phyloP scores from a whole-genome alignment of 1,140 invertebrate genomes.

The Stenopsyche tienmushanensis region DNA sequence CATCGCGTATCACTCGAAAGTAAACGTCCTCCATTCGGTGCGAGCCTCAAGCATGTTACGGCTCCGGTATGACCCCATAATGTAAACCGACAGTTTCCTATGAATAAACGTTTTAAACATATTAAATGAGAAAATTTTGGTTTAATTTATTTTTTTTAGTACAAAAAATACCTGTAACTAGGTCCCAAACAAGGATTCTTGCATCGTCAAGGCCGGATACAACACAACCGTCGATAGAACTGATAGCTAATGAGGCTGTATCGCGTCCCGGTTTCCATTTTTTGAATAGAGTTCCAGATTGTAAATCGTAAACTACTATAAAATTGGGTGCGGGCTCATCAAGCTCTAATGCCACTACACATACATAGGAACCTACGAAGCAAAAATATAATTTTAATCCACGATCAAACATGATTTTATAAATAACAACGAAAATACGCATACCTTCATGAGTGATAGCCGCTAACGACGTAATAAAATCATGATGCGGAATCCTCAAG shows the following conservation, averaged over 20 bases:
- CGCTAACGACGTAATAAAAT: conserved; percentile 79
- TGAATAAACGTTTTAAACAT: conserved; percentile 18
- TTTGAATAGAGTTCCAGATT: conserved; percentile 87
- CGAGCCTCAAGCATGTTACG: conserved; percentile 68
- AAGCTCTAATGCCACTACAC: conserved; percentile 72
- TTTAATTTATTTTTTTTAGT: background rate
- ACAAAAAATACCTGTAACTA: conserved; percentile 68
- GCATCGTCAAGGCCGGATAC: conserved; percentile 80
- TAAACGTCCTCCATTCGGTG: conserved; percentile 67
- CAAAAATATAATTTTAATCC: conserved; percentile 12
- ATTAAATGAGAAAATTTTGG: conserved; percentile 9
- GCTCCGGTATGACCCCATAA: conserved; percentile 75
- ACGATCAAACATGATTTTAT: background rate
- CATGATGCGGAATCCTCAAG: conserved; percentile 82
- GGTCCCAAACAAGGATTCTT: conserved; percentile 81
- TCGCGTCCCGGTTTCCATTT: conserved; percentile 84
- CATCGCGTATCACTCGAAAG: conserved; percentile 71
- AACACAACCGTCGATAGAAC: conserved; percentile 76
- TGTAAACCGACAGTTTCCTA: conserved; percentile 71
- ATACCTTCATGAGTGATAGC: conserved; percentile 83
- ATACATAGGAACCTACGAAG: conserved; percentile 67
- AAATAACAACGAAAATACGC: background rate
- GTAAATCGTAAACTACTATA: conserved; percentile 88
- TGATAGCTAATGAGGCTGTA: conserved; percentile 78
- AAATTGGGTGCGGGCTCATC: conserved; percentile 82